Percentiles rank a stretch among this genome's conserved stretches.
Evolutionary conservation across 2,888 invertebrate species (phyloP).

Genomic region (Endomychus coccineus): DNA sequence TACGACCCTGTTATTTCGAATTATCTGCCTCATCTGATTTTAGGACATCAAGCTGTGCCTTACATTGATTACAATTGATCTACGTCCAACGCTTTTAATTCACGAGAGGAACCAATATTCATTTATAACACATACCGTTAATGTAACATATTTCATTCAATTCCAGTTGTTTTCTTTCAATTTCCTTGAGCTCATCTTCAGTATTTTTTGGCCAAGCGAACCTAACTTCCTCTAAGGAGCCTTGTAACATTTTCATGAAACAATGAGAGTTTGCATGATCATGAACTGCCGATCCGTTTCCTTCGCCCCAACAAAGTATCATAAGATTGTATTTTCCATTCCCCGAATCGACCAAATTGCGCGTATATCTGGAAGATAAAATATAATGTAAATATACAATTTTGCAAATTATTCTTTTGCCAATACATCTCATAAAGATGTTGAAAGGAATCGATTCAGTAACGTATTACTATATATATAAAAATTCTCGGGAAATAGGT

Average conservation of each 20-base stretch:
- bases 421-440: too few species aligned
- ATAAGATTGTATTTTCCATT: slow-evolving; percentile 97
- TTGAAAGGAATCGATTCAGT: too few species aligned
- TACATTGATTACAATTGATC: too few species aligned
- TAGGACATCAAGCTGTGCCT: too few species aligned
- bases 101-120: too few species aligned
- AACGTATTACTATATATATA: too few species aligned
- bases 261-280: slow-evolving; percentile 96
- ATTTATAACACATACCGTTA: slow-evolving; percentile 60
- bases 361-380: slow-evolving; percentile 67
- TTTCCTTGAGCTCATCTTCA: slow-evolving; percentile 42
- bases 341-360: slow-evolving; percentile 92
- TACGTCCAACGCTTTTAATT: too few species aligned
- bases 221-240: slow-evolving; percentile 73
- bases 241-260: slow-evolving; percentile 91
- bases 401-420: too few species aligned
- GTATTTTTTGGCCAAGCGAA: slow-evolving; percentile 68
- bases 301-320: slow-evolving; percentile 97
- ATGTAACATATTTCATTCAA: slow-evolving; percentile 88
- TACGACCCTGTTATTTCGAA: too few species aligned
- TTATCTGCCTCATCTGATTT: too few species aligned
- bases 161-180: slow-evolving; percentile 56
- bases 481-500: too few species aligned
- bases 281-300: slow-evolving; percentile 90
- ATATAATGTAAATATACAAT: too few species aligned